Evolutionary conservation across 1,140 invertebrate species (phyloP).

Genomic region (Drosophila grimshawi): DNA sequence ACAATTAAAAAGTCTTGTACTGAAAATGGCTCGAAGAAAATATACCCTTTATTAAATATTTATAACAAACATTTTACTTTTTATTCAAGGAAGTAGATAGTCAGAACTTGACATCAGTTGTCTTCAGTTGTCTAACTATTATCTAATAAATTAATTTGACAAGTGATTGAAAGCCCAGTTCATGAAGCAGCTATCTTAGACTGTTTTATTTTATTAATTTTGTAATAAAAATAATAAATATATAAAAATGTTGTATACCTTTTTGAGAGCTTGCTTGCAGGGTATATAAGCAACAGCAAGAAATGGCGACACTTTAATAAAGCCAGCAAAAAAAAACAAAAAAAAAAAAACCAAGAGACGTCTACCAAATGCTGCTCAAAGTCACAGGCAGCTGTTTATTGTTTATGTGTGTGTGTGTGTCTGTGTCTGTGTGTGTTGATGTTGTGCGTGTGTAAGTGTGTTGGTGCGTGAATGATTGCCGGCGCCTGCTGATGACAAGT

Average conservation of each 20-base stretch:
- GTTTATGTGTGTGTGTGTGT: slow-evolving; percentile 23
- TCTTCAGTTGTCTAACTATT: no score
- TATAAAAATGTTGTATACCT: not conserved
- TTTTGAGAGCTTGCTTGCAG: not conserved
- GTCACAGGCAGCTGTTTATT: slow-evolving; percentile 33
- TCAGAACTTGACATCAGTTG: no score
- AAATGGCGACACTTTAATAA: slow-evolving; percentile 43
- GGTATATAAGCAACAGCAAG: slow-evolving; percentile 15
- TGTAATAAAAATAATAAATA: no score
- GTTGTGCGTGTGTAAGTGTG: not conserved
- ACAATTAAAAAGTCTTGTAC: not conserved
- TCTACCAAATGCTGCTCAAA: slow-evolving; percentile 28
- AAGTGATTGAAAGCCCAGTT: no score
- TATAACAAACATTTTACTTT: not conserved
- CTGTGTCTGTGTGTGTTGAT: slow-evolving; percentile 2
- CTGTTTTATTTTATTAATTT: no score
- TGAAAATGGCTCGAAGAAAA: not conserved
- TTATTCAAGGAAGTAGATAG: not conserved
- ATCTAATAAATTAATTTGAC: no score
- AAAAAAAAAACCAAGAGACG: slow-evolving; percentile 21
- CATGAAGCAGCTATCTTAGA: no score
- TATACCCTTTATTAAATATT: not conserved
- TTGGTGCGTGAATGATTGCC: slow-evolving; percentile 66
- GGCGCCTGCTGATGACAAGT: slow-evolving; percentile 77
- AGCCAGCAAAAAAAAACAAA: slow-evolving; percentile 26